Percentiles rank a stretch among this genome's conserved stretches.
These are phyloP conservation scores for Zaprionus ghesquierei DNA, from an alignment of 1,140 invertebrate genomes.

Conservation along the genomic window DNA sequence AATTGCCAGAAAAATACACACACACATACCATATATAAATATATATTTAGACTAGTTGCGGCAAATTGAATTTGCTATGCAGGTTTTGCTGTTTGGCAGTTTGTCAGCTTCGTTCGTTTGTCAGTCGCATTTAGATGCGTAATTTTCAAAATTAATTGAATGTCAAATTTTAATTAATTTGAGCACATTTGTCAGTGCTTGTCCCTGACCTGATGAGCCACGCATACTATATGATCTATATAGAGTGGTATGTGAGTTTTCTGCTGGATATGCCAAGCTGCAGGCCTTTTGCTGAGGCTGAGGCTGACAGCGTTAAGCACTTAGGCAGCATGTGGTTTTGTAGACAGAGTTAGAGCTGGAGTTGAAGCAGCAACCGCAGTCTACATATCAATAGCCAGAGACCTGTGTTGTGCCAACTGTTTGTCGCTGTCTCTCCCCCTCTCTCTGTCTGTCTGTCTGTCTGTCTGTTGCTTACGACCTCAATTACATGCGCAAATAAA, in stretches of 20 bases:
- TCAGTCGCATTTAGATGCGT: conserved; percentile 8
- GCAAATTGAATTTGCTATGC: conserved; percentile 2
- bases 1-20: background rate
- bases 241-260: background rate
- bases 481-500: conserved; percentile 78
- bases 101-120: conserved; percentile 1
- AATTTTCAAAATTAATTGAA: conserved; percentile 59
- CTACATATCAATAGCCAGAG: conserved; percentile 16
- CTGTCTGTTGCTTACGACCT: conserved; percentile 62
- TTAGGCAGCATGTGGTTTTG: conserved; percentile 8
- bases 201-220: conserved; percentile 8
- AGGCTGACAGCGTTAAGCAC: conserved; percentile 29
- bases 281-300: background rate
- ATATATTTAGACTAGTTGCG: background rate
- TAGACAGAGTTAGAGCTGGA: background rate
- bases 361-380: conserved; percentile 7
- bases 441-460: conserved; percentile 28
- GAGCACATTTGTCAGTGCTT: conserved; percentile 28
- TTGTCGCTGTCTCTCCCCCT: conserved; percentile 15
- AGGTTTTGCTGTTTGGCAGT: background rate
- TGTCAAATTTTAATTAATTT: conserved; percentile 67
- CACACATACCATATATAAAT: background rate
- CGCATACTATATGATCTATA: background rate
- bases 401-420: conserved; percentile 12
- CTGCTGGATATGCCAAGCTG: background rate